Evolutionary conservation across 1,140 invertebrate species (phyloP).

Genomic region (Nasonia giraulti): DNA sequence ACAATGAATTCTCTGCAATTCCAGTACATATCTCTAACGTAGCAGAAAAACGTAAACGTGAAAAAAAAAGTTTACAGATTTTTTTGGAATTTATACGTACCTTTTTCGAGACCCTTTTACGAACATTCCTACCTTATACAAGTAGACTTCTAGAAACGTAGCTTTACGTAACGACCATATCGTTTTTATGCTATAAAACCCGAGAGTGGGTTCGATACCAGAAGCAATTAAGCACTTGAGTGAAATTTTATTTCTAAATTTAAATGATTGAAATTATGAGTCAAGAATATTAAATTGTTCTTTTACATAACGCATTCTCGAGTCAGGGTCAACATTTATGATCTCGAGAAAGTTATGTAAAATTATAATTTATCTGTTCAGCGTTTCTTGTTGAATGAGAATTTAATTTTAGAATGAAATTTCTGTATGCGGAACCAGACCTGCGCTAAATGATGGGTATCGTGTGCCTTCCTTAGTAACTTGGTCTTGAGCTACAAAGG

Average conservation of each 20-base stretch:
- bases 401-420: constrained; percentile 21
- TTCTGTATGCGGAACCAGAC: constrained; percentile 1
- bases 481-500: constrained; percentile 40
- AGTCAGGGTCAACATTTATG: neutral
- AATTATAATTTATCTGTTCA: neutral
- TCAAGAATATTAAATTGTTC: neutral
- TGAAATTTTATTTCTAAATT: constrained; percentile 1
- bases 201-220: neutral
- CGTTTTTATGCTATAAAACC: constrained; percentile 2
- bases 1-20: constrained; percentile 21
- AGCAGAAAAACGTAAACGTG: constrained; percentile 38
- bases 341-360: neutral
- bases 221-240: neutral
- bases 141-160: constrained; percentile 43
- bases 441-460: constrained; percentile 31
- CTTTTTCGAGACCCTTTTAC: constrained; percentile 53
- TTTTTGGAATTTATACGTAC: constrained; percentile 55
- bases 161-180: constrained; percentile 22
- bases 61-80: constrained; percentile 41
- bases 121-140: constrained; percentile 45
- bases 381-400: neutral
- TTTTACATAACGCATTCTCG: neutral
- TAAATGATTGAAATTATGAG: neutral
- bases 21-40: constrained; percentile 39
- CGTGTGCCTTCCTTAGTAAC: constrained; percentile 44